Conservation (phyloP, 2,888 invertebrate species). For the Lydus trimaculatus region DNA sequence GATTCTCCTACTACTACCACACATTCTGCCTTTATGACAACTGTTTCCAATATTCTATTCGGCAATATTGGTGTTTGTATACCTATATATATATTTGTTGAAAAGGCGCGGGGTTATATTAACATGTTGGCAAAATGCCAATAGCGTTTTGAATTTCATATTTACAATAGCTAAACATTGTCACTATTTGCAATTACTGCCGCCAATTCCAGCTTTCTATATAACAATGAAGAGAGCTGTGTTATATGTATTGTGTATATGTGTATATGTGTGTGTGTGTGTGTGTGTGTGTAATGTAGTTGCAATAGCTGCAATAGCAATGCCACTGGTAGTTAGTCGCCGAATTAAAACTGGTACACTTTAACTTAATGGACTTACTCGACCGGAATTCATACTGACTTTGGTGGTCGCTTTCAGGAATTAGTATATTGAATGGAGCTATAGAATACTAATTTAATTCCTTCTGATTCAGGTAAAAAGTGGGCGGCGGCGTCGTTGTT, state of each 20-base stretch:
- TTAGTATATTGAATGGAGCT: conserved; percentile 47
- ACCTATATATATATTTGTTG: conserved; percentile 16
- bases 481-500: conserved; percentile 26
- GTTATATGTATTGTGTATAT: no score
- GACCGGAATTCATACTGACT: conserved; percentile 48
- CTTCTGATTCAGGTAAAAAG: conserved; percentile 37
- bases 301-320: conserved; percentile 19
- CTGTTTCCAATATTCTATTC: conserved; percentile 28
- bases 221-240: conserved; percentile 31
- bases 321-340: conserved; percentile 44
- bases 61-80: conserved; percentile 23
- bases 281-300: no score
- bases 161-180: conserved; percentile 53
- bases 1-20: neutral
- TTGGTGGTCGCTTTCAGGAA: conserved; percentile 50
- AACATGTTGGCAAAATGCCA: conserved; percentile 53
- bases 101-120: conserved; percentile 48
- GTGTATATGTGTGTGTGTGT: no score
- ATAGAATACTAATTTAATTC: conserved; percentile 47
- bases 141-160: conserved; percentile 58
- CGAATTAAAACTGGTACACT: conserved; percentile 48
- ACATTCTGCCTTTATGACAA: conserved; percentile 23
- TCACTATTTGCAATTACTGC: conserved; percentile 32
- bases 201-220: conserved; percentile 18
- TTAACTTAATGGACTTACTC: conserved; percentile 49